Base-by-base conservation (phyloP, 2,797 vertebrate genomes). In the Diplodus sargus region DNA sequence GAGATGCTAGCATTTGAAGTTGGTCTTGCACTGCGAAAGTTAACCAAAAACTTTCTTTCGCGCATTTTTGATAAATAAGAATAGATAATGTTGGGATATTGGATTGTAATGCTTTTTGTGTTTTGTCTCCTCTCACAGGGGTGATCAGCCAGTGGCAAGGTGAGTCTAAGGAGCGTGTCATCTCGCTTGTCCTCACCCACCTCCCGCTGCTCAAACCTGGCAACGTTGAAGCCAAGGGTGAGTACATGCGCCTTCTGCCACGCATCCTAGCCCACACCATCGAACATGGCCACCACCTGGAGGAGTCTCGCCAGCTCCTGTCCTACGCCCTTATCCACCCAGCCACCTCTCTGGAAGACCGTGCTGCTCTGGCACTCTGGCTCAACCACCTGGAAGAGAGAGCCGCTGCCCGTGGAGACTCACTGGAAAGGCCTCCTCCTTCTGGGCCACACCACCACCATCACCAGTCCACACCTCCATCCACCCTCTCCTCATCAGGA, bases 321-420 rank as follows among this genome's bases (percentile, higher is more conserved):
- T 99, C 97, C 82, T 99, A 99, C 0, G 98, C 98, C 74, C 95
- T 99, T 91, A 99, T 99, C 70, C 98, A 99, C 88, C 98, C 98
- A 0, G 98, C 98, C 93, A 99, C 98, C 20, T 99, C 98, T 4
- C 81, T 99, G 76, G 98, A 99, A 59, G 98, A 99, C 94, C 94
- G 98, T 39, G 95, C 97, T 0, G 97, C 97, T 47, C 93, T 99
- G 71, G 98, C 98, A 6, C 97, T 98, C 87, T 99, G 98, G 98
- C 96, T 99, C 70, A 99, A 98, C 90, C 98, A 99, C 94, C 94
- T 99, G 91, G 98, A 99, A 93, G 98, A 99, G 92, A 96, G 97
- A 47, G 95, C 95, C 0, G 95, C 94, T 0, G 92, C 94, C 0
- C 85, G 95, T 12, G 94, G 91, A 30, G 98, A 99, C 92, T 98